Conservation (phyloP, 2,888 invertebrate species). For the Pantelozetes paolii region DNA sequence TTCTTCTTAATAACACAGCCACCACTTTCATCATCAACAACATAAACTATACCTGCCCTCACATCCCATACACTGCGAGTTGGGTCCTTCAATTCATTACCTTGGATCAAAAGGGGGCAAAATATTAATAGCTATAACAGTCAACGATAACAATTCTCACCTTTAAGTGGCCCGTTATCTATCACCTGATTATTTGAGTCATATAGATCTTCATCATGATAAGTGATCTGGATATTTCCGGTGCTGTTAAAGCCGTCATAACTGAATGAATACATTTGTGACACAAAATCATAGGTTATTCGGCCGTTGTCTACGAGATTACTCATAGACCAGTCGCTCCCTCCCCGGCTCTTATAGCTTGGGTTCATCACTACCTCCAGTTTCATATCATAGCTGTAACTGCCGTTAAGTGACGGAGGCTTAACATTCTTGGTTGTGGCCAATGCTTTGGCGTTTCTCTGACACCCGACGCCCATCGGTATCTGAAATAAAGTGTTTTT, state of each 20-base stretch:
- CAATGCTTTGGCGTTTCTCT: not conserved
- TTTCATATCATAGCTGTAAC: constrained; percentile 11
- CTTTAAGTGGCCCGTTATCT: too few relatives aligned
- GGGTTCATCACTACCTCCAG: not conserved
- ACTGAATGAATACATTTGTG: not conserved
- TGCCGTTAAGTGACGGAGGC: not conserved
- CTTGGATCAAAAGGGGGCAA: not conserved
- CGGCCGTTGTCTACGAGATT: not conserved
- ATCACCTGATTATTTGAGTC: too few relatives aligned
- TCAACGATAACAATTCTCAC: too few relatives aligned
- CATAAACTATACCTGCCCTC: not conserved
- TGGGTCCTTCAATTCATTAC: not conserved
- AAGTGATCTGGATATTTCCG: too few relatives aligned
- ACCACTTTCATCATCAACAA: not conserved
- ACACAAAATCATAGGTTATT: not conserved
- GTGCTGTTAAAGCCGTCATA: not conserved
- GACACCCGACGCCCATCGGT: not conserved
- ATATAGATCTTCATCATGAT: not conserved
- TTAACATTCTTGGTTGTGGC: not conserved
- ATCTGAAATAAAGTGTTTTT: not conserved
- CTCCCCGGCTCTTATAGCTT: not conserved
- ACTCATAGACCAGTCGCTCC: not conserved
- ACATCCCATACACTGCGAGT: not conserved
- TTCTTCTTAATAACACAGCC: not conserved
- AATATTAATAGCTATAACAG: too few relatives aligned